Evolutionary conservation across 2,113 vertebrate genomes (phyloP), one percentile per base, ranked within the genome.

Genomic region (Channa maculata): DNA sequence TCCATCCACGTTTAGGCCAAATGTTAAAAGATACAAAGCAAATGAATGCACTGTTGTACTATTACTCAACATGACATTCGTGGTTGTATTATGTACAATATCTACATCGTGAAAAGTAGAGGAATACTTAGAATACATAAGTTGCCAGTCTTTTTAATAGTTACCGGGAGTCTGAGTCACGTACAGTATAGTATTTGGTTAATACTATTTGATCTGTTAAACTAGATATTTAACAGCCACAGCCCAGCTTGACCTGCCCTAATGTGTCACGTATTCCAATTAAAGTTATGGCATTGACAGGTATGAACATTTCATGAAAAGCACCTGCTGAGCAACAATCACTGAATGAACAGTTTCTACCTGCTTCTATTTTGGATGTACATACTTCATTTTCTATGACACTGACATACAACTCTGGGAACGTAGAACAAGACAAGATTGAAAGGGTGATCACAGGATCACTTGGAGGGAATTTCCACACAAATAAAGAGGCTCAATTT

Each of bases 391-490:
- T 75, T 77, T 71, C 64, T 63, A 12, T 51, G 46, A 59, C 34
- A 59, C 8, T 2, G 3, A 33, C 24, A 24, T 24, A 24, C 24
- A 24, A 1, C 24, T 74, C 38, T 48, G 61, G 34, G 5, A 39
- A 37, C 67, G 65, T 12, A 50, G 5, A 61, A 55, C 11, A 43
- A 59, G 67, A 45, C 50, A 44, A 58, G 69, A 80, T 68, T 78
- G 66, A 83, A 75, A 80, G 41, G 45, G 59, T 82, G 62, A 69
- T 80, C 64, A 73, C 6, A 2, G 34, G 24, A 33, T 34, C 60
- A 63, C 71, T 66, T 51, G 8, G 46, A 7, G 63, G 55, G 71
- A 79, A 48, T 55, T 65, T 73, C 37, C 9, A 13, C 24, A 24
- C 33, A 36, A 65, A 66, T 12, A 49, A 48, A 62, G 60, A 39